Evolutionary conservation across 2,888 invertebrate genomes (phyloP).

Genomic region (Halictus ligatus): DNA sequence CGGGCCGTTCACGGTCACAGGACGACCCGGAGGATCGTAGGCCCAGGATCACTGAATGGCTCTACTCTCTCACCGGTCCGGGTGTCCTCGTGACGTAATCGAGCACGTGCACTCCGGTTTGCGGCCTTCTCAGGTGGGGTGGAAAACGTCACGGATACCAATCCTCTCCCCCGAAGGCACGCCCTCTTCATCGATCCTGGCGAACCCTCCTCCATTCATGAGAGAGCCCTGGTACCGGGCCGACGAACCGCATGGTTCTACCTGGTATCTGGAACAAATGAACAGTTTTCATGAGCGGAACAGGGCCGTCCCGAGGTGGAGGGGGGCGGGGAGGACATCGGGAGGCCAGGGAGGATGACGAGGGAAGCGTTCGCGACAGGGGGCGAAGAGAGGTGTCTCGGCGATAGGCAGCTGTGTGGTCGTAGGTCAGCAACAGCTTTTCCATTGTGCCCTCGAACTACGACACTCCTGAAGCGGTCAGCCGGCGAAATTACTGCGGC

Average conservation of each 20-base stretch:
- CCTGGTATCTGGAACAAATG: slow-evolving; percentile 78
- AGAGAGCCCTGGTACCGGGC: slow-evolving; percentile 72
- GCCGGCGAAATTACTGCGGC: not conserved
- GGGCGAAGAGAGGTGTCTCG: slow-evolving; percentile 12
- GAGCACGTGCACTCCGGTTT: slow-evolving; percentile 78
- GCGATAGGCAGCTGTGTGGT: slow-evolving; percentile 46
- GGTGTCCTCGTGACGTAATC: slow-evolving; percentile 79
- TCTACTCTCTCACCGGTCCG: slow-evolving; percentile 45
- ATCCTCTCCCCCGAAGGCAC: slow-evolving; percentile 74
- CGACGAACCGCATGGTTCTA: slow-evolving; percentile 75
- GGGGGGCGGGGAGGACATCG: too few species aligned
- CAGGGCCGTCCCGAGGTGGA: not conserved
- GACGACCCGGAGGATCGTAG: slow-evolving; percentile 4
- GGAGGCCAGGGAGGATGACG: slow-evolving; percentile 8
- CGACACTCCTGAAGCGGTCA: not conserved
- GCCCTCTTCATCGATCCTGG: slow-evolving; percentile 80
- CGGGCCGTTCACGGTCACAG: not conserved
- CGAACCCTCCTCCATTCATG: slow-evolving; percentile 79
- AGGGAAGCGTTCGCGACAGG: slow-evolving; percentile 20
- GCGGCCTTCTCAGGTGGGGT: slow-evolving; percentile 69
- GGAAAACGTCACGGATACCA: slow-evolving; percentile 77
- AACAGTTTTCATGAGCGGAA: slow-evolving; percentile 56
- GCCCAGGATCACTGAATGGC: slow-evolving; percentile 69
- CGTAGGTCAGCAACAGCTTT: slow-evolving; percentile 71
- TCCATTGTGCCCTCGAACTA: slow-evolving; percentile 28